Evolutionary conservation across 2,888 invertebrate genomes (phyloP).

Genomic region (Glaucopsyche alexis): DNA sequence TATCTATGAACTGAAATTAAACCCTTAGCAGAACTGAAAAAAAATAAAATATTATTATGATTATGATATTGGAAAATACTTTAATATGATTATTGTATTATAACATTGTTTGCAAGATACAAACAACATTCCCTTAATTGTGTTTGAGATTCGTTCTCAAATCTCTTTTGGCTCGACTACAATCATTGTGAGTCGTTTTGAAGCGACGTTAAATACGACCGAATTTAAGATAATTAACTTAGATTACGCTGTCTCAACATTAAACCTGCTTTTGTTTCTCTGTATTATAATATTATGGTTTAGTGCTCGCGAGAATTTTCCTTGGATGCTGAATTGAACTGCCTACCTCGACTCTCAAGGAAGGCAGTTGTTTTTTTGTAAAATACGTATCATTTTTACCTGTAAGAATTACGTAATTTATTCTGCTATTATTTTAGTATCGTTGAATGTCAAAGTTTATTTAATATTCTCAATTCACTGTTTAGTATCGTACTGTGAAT

Average conservation of each 20-base stretch:
- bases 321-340: not conserved
- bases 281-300: conserved; percentile 6
- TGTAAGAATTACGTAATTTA: too few relatives aligned
- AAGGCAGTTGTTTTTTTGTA: too few relatives aligned
- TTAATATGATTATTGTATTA: not conserved
- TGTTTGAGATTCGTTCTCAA: conserved; percentile 73
- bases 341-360: too few relatives aligned
- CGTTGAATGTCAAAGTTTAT: too few relatives aligned
- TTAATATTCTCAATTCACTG: too few relatives aligned
- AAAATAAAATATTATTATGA: too few relatives aligned
- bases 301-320: not conserved
- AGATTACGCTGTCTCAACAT: conserved; percentile 68
- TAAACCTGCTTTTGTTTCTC: conserved; percentile 62
- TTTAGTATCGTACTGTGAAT: too few relatives aligned
- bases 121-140: conserved; percentile 71
- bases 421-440: too few relatives aligned
- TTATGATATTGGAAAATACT: not conserved
- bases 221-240: conserved; percentile 75
- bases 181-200: conserved; percentile 71
- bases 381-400: too few relatives aligned
- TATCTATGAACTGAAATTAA: too few relatives aligned
- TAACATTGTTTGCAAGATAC: conserved; percentile 51
- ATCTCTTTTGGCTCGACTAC: conserved; percentile 69
- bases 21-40: too few relatives aligned
- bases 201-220: conserved; percentile 72